phyloP scores from a whole-genome alignment of 2,113 vertebrate genomes.

The Centropus bengalensis region DNA sequence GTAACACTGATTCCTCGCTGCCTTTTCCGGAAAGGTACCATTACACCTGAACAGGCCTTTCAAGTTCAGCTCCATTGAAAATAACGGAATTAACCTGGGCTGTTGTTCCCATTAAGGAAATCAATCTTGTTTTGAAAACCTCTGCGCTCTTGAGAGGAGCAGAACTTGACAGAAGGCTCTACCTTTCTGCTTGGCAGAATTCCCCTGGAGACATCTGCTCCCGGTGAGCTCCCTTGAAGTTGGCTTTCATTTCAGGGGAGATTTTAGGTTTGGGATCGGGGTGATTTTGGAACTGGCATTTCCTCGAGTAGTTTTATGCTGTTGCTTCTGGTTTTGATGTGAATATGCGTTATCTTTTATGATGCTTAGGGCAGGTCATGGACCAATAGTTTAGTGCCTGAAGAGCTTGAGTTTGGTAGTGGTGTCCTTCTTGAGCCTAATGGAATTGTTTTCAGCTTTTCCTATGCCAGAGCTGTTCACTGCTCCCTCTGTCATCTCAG shows the following conservation, averaged over 20 bases:
- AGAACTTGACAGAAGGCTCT: background rate
- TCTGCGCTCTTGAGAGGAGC: slow-evolving; percentile 4
- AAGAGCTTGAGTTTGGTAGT: slow-evolving; percentile 7
- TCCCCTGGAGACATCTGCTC: background rate
- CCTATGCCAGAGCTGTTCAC: background rate
- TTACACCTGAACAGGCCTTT: slow-evolving; percentile 67
- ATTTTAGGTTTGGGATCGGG: background rate
- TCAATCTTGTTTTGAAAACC: slow-evolving; percentile 56
- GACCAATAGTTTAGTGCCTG: background rate
- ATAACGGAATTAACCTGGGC: slow-evolving; percentile 40
- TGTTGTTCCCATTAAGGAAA: slow-evolving; percentile 45
- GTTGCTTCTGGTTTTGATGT: background rate
- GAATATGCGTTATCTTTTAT: background rate
- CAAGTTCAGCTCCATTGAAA: slow-evolving; percentile 59
- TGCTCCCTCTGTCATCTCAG: slow-evolving; percentile 2
- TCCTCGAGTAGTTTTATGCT: background rate
- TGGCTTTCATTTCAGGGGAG: background rate
- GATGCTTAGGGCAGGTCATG: slow-evolving; percentile 8
- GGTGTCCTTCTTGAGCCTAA: background rate
- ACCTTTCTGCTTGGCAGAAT: background rate
- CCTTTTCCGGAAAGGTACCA: slow-evolving; percentile 56
- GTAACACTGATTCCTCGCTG: slow-evolving; percentile 41
- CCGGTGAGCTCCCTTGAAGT: background rate
- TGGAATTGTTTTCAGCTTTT: background rate
- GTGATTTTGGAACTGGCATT: background rate